Base-by-base conservation (phyloP, 2,888 invertebrate genomes). In the Clostera curtula region DNA sequence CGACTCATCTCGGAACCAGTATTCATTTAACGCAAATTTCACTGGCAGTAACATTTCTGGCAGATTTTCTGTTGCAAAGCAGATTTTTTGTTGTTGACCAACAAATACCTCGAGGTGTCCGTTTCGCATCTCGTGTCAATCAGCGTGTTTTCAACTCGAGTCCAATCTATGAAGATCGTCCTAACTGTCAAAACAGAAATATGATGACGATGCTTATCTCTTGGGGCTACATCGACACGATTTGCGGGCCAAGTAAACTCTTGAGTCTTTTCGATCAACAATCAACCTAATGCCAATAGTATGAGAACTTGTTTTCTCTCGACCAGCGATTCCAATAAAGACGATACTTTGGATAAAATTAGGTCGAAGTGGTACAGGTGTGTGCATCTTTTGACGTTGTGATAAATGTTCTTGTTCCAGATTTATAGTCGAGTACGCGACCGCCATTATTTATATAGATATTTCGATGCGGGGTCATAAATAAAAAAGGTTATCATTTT, bases 311-410 rank as follows among this genome's bases (percentile, higher is more conserved):
- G 31, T 36, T 49, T 56, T 49, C 2, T 13, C 2, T 12, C 37
- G 27, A 4, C 19, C 16, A 4, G 2, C 3, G 1, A 19, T 6
- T 15, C 20, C 24, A 36, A 24, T 44, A 43, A 40, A 34, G 31
- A 36, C 38, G 39, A 39, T 49, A 41, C 31, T 30, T 32, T 42
- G 40, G 43, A 37, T 31, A 41, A 53, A 68, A 66, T 58, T 62
- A 62, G 67, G 64, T 58, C 59, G 54, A 27, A 34, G 31, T 17
- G 31, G 47, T 56, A 55, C 64, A 64, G 64, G 63, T 67, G 57
- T 54, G 43, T 60, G 60, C 56, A 59, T 58, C 48, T 54, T 61
- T 53, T 54, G 69, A 62, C 65, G 47, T 55, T 45, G 55, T 67
- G 67, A 69, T 65, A 56, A 65, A 67, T 60, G 50, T 42, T 29